phyloP scores from a whole-genome alignment of 92 coral and sea anemone species.

The Montipora capitata region DNA sequence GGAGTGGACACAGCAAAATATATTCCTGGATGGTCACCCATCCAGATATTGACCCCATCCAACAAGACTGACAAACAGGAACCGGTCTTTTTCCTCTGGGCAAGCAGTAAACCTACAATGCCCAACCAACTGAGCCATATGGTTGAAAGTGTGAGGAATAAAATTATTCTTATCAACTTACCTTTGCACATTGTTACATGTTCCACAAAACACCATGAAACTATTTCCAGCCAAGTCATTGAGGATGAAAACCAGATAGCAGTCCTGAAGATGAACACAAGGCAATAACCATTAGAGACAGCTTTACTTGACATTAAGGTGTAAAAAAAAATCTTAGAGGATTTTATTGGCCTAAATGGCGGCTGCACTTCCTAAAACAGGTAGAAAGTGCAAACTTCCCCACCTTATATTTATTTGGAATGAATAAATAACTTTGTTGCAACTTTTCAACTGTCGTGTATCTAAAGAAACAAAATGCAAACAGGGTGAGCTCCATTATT shows the following conservation, averaged over 20 bases:
- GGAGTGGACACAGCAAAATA: too few relatives aligned
- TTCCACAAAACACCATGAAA: slow-evolving; percentile 98
- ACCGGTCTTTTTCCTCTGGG: too few relatives aligned
- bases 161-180: background rate
- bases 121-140: too few relatives aligned
- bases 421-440: slow-evolving; percentile 93
- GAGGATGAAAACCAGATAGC: slow-evolving; percentile 93
- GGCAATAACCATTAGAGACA: background rate
- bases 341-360: too few relatives aligned
- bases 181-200: slow-evolving; percentile 99
- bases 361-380: too few relatives aligned
- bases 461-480: slow-evolving; percentile 30
- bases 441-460: slow-evolving; percentile 96
- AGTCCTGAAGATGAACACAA: slow-evolving; percentile 74
- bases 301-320: background rate
- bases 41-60: too few relatives aligned
- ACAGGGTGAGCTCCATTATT: background rate
- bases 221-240: slow-evolving; percentile 99
- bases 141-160: too few relatives aligned
- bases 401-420: slow-evolving; percentile 98
- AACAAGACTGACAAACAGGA: too few relatives aligned
- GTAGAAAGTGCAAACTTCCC: background rate
- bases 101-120: too few relatives aligned
- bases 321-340: too few relatives aligned
- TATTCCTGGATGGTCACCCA: too few relatives aligned